Base-by-base conservation (phyloP, 92 coral and sea anemone species). In the Metridium senile region DNA sequence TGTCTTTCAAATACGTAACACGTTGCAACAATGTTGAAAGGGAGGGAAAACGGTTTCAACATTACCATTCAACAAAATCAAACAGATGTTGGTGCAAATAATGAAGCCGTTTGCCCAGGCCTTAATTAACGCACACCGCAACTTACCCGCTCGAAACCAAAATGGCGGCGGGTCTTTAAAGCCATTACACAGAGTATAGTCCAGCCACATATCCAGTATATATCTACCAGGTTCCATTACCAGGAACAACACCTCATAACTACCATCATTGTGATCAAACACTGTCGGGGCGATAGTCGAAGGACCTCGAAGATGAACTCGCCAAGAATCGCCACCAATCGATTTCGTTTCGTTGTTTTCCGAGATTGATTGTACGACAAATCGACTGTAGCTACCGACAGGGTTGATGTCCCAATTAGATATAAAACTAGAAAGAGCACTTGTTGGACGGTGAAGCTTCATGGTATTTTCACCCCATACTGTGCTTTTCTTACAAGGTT, bases 321-420 rank as follows among this genome's bases (percentile, higher is more conserved):
- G 85, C 98, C 98, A 93, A 7, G 98, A 79, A 64, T 93, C 98
- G 22, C 98, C 98, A 6, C 98, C 98, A 29, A 77, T 67, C 33
- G 77, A 66, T 68, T 90, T 93, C 34, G 35, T 47, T 26, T 54
- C 71, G 70, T 88, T 82, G 58, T 56, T 53, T 6, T 74, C 63
- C 27, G 96, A 77, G 3, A 82, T 83, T 13, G 96, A 68, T 56
- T 80, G 95, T 25, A 93, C 90, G 58, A 82, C 34, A 75, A 93
- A 90, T 58, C 89, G 85, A 73, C 96, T 90, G 22, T 87, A 90
- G 32, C 89, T 88, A 0, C 98, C 98, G 0, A 87, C 91, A 1
- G 86, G 93, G 21, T 58, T 68, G 11, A 90, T 61, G 8, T 90
- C 91, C 95, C 95, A 88, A 26, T 47, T 45, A 22, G 84, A 61